Evolutionary conservation across 2,113 vertebrate genomes (phyloP), one percentile per base, ranked within the genome.

Genomic region (Podarcis raffonei): DNA sequence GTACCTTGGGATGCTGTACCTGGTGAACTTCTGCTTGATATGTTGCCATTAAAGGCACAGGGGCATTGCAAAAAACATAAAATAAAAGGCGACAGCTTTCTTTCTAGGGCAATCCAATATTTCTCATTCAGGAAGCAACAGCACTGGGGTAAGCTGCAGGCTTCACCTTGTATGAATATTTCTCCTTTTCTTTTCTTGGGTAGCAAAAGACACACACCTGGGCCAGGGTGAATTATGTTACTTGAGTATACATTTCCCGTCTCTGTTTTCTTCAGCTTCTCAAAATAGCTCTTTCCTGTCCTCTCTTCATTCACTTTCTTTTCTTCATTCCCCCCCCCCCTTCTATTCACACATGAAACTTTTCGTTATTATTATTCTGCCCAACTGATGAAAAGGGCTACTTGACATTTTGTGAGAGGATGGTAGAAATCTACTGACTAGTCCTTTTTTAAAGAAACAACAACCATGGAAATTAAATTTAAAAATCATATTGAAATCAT

Each of bases 221-320:
- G 53, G 81, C 39, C 76, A 72, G 72, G 48, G 8, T 3, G 35
- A 69, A 22, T 90, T 90, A 77, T 62, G 77, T 5, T 68, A 48
- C 89, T 83, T 2, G 0, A 0, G 0, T 80, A n/a, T 72, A 84
- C 1, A 35, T 89, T 94, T 84, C 68, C 66, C 16, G 72, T 95
- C 65, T 37, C 32, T 91, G 3, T 66, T 90, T 91, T 90, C 82
- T 81, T 89, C 25, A 48, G 27, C 6, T 25, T 59, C 90, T 91
- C 88, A 39, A 93, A 93, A 32, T 90, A 89, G 42, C 35, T 81
- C 89, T 81, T 78, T 8, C 85, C 87, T 48, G 85, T 37, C 18
- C 80, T 48, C 7, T 2, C 27, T 83, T 75, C 81, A 42, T 94
- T 6, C 13, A 83, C 0, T 65, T 27, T 90, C 83, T 88, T 77